phyloP scores from a whole-genome alignment of 2,797 vertebrate genomes.

The Tangara arthus region DNA sequence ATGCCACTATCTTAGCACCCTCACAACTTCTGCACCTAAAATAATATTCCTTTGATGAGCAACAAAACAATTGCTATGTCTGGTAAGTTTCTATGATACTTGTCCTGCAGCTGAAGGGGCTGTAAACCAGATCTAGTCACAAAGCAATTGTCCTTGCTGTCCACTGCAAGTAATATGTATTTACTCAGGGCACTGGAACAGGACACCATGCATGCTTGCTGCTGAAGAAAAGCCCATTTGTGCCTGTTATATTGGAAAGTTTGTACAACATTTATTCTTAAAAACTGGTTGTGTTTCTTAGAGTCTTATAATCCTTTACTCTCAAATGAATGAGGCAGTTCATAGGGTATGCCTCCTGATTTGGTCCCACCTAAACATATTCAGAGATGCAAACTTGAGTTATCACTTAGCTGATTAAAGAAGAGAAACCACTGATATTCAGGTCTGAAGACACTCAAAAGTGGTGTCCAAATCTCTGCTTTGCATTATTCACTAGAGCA shows the following conservation, averaged over 20 bases:
- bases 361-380: background rate
- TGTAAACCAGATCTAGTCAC: background rate
- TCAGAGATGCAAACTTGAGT: background rate
- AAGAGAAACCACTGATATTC: background rate
- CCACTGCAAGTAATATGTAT: background rate
- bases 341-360: background rate
- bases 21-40: background rate
- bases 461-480: background rate
- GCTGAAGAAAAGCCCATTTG: slow-evolving; percentile 66
- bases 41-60: background rate
- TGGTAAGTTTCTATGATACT: no score
- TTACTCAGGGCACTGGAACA: slow-evolving; percentile 47
- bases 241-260: slow-evolving; percentile 46
- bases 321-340: background rate
- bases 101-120: background rate
- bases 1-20: background rate
- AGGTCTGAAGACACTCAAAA: background rate
- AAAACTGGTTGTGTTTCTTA: background rate
- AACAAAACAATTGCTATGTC: background rate
- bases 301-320: background rate
- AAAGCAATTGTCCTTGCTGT: slow-evolving; percentile 34
- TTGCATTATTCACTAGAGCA: background rate
- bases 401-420: background rate
- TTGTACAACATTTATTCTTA: slow-evolving; percentile 41
- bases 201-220: slow-evolving; percentile 38